A percentile compares a stretch with the other conserved stretches of the same genome.
phyloP scores from a whole-genome alignment of 2,797 vertebrate species.

The Enteromius paludinosus region DNA sequence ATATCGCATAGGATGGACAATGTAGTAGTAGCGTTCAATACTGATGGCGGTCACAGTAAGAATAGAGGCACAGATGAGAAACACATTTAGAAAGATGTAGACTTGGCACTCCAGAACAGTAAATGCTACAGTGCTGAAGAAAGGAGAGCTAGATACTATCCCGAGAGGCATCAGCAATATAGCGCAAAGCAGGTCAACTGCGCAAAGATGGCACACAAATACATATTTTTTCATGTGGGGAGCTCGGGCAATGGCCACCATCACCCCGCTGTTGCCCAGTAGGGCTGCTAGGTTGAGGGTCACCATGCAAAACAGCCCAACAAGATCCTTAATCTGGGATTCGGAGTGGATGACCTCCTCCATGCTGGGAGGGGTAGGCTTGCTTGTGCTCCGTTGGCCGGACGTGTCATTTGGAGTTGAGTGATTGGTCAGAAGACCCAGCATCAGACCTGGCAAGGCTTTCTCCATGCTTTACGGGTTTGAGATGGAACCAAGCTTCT shows the following conservation, averaged over 20 bases:
- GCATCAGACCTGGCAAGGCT: constrained; percentile 62
- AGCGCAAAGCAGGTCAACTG: constrained; percentile 90
- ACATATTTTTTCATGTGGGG: constrained; percentile 89
- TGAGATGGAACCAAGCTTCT: constrained; percentile 39
- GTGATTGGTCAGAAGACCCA: constrained; percentile 63
- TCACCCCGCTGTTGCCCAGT: constrained; percentile 86
- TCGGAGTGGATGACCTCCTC: constrained; percentile 78
- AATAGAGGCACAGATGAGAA: constrained; percentile 89
- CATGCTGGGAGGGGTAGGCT: constrained; percentile 72
- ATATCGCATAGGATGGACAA: constrained; percentile 90
- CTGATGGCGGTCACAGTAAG: constrained; percentile 91
- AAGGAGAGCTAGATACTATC: constrained; percentile 85
- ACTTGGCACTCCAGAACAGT: constrained; percentile 84
- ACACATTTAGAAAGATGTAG: constrained; percentile 85
- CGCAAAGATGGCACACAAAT: constrained; percentile 91
- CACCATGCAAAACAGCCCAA: constrained; percentile 88
- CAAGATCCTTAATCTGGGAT: constrained; percentile 81
- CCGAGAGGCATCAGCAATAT: constrained; percentile 91
- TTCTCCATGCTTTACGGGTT: constrained; percentile 73
- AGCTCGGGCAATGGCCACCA: constrained; percentile 88
- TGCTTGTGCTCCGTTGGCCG: constrained; percentile 63
- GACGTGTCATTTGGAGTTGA: constrained; percentile 67
- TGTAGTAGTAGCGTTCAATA: constrained; percentile 92
- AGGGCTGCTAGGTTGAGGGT: constrained; percentile 87
- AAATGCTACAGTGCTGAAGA: constrained; percentile 82